phyloP scores from a whole-genome alignment of 2,888 invertebrate genomes.

The Perithous albicinctus region DNA sequence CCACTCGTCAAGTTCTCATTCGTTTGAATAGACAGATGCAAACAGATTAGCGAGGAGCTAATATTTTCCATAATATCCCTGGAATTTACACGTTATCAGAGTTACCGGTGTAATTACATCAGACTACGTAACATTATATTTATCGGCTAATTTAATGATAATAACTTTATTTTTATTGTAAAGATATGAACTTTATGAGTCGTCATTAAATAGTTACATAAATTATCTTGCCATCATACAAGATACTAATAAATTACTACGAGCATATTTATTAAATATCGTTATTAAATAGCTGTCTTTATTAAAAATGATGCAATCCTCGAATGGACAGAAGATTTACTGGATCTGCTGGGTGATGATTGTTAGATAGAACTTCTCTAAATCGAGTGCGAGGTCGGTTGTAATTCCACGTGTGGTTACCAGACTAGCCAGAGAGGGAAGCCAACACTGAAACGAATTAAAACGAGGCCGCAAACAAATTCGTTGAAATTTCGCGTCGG shows the following conservation, averaged over 20 bases:
- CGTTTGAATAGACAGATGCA: background rate
- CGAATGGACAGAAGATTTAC: background rate
- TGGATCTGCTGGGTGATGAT: background rate
- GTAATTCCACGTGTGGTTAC: slow-evolving; percentile 27
- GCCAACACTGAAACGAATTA: slow-evolving; percentile 74
- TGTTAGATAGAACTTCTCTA: slow-evolving; percentile 25
- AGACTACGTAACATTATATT: background rate
- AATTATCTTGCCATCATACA: background rate
- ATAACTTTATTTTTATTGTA: background rate
- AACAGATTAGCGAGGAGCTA: background rate
- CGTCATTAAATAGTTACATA: background rate
- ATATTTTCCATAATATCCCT: background rate
- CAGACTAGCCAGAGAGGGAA: background rate
- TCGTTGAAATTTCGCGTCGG: slow-evolving; percentile 75
- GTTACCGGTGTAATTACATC: background rate
- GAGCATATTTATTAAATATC: too few species aligned
- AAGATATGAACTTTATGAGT: background rate
- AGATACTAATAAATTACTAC: background rate
- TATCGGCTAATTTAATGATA: background rate
- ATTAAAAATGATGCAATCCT: background rate
- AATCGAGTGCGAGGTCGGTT: slow-evolving; percentile 53
- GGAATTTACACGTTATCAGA: background rate
- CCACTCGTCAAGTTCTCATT: slow-evolving; percentile 16
- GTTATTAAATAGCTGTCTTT: background rate
- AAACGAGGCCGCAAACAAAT: slow-evolving; percentile 76